These are phyloP conservation scores for Gulo gulo DNA, from an alignment of 2,113 vertebrate species.

Conservation along the genomic window DNA sequence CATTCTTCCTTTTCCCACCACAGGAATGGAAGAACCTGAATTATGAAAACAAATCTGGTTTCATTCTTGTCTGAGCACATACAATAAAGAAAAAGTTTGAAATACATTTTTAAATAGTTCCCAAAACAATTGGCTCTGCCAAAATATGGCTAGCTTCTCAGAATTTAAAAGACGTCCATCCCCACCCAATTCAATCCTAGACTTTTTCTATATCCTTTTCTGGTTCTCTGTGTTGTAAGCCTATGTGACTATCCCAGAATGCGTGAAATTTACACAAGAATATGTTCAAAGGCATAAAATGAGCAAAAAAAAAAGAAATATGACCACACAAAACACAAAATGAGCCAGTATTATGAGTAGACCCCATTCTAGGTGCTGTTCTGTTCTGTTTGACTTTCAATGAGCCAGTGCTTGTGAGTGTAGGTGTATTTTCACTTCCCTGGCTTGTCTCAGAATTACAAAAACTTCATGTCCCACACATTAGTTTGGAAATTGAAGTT, in stretches of 20 bases:
- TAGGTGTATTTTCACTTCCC: background rate
- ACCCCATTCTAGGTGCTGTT: accelerated
- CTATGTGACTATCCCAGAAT: background rate
- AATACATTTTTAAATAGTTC: background rate
- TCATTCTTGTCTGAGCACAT: background rate
- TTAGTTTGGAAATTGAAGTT: background rate
- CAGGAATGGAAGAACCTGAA: background rate
- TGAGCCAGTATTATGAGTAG: background rate
- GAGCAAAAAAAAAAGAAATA: background rate
- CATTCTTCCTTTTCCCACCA: background rate
- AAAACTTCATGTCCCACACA: too few relatives aligned
- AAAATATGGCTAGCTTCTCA: conserved; percentile 45
- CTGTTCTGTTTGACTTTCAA: background rate
- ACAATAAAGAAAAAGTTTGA: background rate
- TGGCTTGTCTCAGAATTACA: background rate
- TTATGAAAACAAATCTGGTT: background rate
- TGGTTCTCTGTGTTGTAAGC: background rate
- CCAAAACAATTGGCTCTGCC: conserved; percentile 37
- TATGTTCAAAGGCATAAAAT: background rate
- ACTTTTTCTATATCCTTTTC: background rate
- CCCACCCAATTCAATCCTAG: background rate
- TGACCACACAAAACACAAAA: background rate
- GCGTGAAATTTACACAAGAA: background rate
- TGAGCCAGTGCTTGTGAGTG: background rate
- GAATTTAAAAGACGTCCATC: background rate